These are phyloP conservation scores for Andrena dorsata DNA, from an alignment of 2,888 invertebrate species.

Conservation along the genomic window DNA sequence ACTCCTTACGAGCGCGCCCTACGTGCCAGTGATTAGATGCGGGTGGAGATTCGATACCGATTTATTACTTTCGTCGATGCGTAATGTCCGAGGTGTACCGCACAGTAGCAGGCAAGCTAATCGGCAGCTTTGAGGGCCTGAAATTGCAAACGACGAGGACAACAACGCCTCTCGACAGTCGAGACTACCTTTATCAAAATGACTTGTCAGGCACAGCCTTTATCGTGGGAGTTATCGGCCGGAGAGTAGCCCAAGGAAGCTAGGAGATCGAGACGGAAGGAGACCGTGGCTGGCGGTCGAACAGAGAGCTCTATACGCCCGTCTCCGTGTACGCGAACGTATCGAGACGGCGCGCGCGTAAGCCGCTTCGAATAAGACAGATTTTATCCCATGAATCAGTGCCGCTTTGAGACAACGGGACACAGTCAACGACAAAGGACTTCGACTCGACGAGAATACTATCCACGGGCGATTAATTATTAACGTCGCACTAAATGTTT, in stretches of 20 bases:
- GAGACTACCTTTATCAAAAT: slow-evolving; percentile 79
- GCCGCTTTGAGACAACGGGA: not conserved
- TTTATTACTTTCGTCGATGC: slow-evolving; percentile 30
- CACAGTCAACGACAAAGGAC: slow-evolving; percentile 14
- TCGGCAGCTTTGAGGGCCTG: slow-evolving; percentile 70
- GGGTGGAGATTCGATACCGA: not conserved
- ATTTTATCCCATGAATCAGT: slow-evolving; percentile 44
- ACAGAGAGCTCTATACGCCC: not conserved
- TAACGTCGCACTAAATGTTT: slow-evolving; percentile 9
- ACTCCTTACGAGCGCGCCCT: not conserved
- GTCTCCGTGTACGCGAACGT: not conserved
- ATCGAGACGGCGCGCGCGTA: not conserved
- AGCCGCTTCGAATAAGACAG: slow-evolving; percentile 30
- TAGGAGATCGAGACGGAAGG: slow-evolving; percentile 28
- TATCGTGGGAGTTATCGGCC: slow-evolving; percentile 74
- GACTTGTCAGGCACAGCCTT: slow-evolving; percentile 82
- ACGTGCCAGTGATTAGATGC: too few species aligned
- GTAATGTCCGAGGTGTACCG: slow-evolving; percentile 36
- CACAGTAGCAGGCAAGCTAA: slow-evolving; percentile 13
- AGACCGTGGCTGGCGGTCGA: not conserved
- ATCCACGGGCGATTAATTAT: slow-evolving; percentile 19
- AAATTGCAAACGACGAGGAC: slow-evolving; percentile 76
- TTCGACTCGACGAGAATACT: not conserved
- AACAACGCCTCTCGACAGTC: slow-evolving; percentile 63
- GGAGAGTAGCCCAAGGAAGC: slow-evolving; percentile 47